Conservation (phyloP, 2,888 invertebrate species). For the Agrochola lychnidis region DNA sequence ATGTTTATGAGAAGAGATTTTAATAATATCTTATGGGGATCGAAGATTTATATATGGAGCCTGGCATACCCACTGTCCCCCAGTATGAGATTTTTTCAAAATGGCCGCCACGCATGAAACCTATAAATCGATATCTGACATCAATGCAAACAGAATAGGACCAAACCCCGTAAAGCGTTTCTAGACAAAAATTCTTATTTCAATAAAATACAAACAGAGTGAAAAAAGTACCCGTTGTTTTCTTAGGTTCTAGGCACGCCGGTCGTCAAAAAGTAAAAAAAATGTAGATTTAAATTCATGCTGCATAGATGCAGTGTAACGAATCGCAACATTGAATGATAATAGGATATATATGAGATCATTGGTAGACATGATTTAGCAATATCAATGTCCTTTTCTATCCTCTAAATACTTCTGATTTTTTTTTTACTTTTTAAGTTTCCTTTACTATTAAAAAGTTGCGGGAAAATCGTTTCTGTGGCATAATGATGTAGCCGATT, state of each 20-base stretch:
- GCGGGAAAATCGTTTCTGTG: not conserved
- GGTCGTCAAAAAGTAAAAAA: conserved; percentile 17
- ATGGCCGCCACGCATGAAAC: no score
- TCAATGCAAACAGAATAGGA: no score
- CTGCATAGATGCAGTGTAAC: conserved; percentile 54
- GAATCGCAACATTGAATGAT: conserved; percentile 52
- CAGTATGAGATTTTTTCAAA: no score
- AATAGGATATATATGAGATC: conserved; percentile 50
- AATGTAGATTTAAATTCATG: conserved; percentile 59
- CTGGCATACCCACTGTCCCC: no score
- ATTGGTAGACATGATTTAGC: conserved; percentile 44
- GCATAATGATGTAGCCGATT: not conserved
- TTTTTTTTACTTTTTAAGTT: not conserved
- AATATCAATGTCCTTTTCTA: conserved; percentile 6
- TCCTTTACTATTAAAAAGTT: not conserved
- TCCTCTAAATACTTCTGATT: not conserved
- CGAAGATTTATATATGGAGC: no score
- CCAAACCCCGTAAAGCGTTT: no score
- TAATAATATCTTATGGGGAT: not conserved
- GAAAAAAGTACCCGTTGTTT: not conserved
- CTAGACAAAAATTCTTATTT: not conserved
- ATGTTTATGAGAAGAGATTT: not conserved
- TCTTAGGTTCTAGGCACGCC: not conserved
- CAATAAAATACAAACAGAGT: conserved; percentile 5
- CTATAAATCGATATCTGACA: no score